phyloP scores from a whole-genome alignment of 2,888 invertebrate species.

The Diadromus collaris region DNA sequence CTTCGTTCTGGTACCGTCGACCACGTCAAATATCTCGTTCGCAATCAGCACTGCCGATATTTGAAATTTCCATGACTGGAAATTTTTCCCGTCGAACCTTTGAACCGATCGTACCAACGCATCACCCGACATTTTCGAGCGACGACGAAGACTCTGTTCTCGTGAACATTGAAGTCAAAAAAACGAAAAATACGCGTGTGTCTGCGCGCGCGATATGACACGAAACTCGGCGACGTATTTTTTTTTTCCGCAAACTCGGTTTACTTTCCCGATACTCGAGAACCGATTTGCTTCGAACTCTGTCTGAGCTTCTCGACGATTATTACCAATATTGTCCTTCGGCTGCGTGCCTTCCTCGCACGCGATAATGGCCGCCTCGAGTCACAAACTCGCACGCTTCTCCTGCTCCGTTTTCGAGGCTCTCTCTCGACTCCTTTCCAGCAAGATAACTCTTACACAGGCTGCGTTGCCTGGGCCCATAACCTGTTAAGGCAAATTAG shows the following conservation, averaged over 20 bases:
- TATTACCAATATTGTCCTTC: too few relatives aligned
- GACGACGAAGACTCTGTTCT: too few relatives aligned
- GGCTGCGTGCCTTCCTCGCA: too few relatives aligned
- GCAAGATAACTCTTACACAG: neutral
- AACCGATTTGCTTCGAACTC: too few relatives aligned
- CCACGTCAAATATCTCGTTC: slow-evolving; percentile 53
- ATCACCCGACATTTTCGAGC: slow-evolving; percentile 13
- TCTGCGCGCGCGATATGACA: neutral
- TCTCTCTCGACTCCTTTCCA: slow-evolving; percentile 6
- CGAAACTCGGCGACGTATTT: neutral
- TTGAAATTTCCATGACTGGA: slow-evolving; percentile 59
- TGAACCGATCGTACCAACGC: slow-evolving; percentile 11
- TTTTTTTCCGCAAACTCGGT: neutral
- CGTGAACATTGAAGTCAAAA: too few relatives aligned
- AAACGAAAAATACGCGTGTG: neutral
- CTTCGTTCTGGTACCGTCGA: slow-evolving; percentile 41
- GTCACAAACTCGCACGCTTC: too few relatives aligned
- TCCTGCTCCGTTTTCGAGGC: too few relatives aligned
- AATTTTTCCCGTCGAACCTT: slow-evolving; percentile 39
- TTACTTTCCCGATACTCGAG: too few relatives aligned
- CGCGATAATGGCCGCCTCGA: too few relatives aligned
- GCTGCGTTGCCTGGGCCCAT: slow-evolving; percentile 39
- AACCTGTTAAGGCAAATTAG: slow-evolving; percentile 39
- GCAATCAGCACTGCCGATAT: slow-evolving; percentile 49
- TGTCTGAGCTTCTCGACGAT: too few relatives aligned